Evolutionary conservation across 2,888 invertebrate species (phyloP), one percentile per base, ranked within the genome.

Genomic region (Amblyjoppa proteus): DNA sequence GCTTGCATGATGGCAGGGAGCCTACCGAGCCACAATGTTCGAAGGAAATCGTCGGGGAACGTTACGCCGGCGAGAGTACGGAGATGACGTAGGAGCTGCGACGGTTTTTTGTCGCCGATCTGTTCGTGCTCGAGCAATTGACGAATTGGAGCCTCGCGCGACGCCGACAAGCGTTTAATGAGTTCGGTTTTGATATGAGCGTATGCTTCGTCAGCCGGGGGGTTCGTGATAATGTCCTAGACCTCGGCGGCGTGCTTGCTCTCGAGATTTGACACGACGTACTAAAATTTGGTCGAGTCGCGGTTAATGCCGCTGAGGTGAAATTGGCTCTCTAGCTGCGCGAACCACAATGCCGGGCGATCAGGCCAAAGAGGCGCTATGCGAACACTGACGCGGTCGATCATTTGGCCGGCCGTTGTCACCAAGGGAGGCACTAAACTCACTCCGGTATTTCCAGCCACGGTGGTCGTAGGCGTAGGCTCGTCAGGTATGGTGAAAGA

Each of bases 331-430:
- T 92, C 91, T 3, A 91, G 61, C 49, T 90, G 88, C 0, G 90
- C 88, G 49, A 92, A 91, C 91, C 91, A 92, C 56, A 92, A 69
- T 28, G 89, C 90, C 0, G 90, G 89, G 5, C 88, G 87, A 0
- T 87, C 85, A 1, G 88, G 80, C 85, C 89, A 88, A 66, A 91
- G 91, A 0, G 89, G 90, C 3, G 91, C 89, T 16, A 88, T 66
- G 5, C 87, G 86, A 3, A 89, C 70, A 3, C 70, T 78, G 11
- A 53, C 56, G 56, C 56, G 56, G 2, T 56, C 56, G 25, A 56
- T 7, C 56, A 25, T 25, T 56, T n/a, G 56, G 20, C 25, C 25
- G 6, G 56, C 56, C 49, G 7, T 49, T 9, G 16, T 49, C 2
- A 13, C 16, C 16, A 49, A 6, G 2, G 49, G 49, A 49, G 49